A percentile compares a stretch with the other conserved stretches of the same genome.
phyloP scores from a whole-genome alignment of 2,113 vertebrate species.

The Saguinus imperator region DNA sequence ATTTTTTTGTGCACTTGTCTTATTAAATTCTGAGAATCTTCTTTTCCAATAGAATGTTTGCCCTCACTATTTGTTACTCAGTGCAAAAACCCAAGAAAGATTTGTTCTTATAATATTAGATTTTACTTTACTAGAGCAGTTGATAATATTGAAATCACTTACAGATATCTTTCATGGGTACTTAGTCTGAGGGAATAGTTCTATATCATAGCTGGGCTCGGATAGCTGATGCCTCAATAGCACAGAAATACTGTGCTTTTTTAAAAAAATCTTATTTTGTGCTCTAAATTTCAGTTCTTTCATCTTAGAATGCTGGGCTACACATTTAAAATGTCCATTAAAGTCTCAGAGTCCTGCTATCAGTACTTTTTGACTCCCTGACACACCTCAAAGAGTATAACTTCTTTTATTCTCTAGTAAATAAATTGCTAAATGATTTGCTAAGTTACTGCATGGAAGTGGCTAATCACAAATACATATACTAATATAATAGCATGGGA shows the following conservation, averaged over 20 bases:
- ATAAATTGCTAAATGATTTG: neutral
- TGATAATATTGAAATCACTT: neutral
- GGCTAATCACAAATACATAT: neutral
- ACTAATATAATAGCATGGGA: neutral
- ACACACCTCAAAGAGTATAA: neutral
- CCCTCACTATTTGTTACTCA: neutral
- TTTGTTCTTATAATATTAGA: neutral
- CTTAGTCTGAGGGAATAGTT: neutral
- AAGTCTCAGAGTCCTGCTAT: neutral
- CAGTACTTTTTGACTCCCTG: neutral
- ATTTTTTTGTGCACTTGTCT: neutral
- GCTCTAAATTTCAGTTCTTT: neutral
- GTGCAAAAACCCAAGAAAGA: neutral
- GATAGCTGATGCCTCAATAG: neutral
- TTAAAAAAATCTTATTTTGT: neutral
- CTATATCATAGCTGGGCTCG: neutral
- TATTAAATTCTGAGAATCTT: neutral
- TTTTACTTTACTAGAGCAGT: neutral
- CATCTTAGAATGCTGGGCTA: neutral
- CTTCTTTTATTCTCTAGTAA: neutral
- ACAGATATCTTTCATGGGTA: neutral
- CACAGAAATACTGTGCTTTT: neutral
- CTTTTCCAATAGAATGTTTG: neutral
- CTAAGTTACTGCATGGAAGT: neutral
- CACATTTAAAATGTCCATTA: neutral